Base-by-base conservation (phyloP, 2,888 invertebrate species). In the Eupeodes latifasciatus region DNA sequence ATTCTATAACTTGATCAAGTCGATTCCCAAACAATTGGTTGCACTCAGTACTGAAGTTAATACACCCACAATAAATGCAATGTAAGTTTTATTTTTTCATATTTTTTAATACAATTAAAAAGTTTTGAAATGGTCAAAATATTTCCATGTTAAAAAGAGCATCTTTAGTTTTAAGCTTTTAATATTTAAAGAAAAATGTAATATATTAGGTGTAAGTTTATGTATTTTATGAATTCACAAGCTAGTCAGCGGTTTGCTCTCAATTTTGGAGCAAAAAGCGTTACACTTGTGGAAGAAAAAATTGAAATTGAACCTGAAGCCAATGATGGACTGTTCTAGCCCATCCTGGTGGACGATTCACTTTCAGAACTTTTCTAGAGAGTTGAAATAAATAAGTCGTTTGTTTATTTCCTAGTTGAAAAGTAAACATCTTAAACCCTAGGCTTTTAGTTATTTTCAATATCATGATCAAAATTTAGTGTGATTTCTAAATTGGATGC, bases 61-160 rank as follows among this genome's bases (percentile, higher is more conserved):
- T 91, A 97, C 98, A 5, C 98, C 98, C 11, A 97, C 98, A 44
- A 96, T 98, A 90, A 98, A 98, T 94, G 97, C 97, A 91, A 96
- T 99, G 98, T 98, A 91, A 93, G 93, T 92, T 62, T 40, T 19
- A 9, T 7, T 40, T 36, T 53, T 40, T 71, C 57, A 40, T 7
- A 4, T 7, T 6, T 40, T 40, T 40, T 40, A 7, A 40, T 7
- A 27, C 27, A 27, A 27, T 27, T 27, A 27, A 27, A 27, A 27
- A 2, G 3, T 27, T 27, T 27, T 27, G 2, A 27, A 27, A 27
- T 3, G 27, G 2, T 27, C 0, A 27, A 27, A 27, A 27, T 81
- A 85, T 83, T 91, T 53, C 78, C 40, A 77, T 81, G 81, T 72
- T 81, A 77, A 85, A 27, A 77, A 77, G 61, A 74, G 77, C 81